Evolutionary conservation across 2,797 vertebrate species (phyloP).

Genomic region (Sciurus vulgaris): DNA sequence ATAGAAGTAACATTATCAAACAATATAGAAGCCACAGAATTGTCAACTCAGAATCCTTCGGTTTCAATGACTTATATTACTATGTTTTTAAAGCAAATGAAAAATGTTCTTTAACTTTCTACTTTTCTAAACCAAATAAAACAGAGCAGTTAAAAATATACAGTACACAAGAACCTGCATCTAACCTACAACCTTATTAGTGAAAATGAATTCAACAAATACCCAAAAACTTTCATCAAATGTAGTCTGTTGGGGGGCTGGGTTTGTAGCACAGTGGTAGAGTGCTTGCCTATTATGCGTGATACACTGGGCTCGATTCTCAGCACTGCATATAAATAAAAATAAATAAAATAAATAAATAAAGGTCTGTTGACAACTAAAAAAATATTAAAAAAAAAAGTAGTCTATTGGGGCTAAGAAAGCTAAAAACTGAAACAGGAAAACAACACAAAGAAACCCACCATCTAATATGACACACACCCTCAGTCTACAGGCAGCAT

Average conservation of each 20-base stretch:
- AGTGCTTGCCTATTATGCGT: too few relatives aligned
- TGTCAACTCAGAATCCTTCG: background rate
- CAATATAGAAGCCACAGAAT: background rate
- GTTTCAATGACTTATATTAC: background rate
- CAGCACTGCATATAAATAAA: too few relatives aligned
- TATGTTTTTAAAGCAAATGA: slow-evolving; percentile 29
- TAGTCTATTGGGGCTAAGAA: background rate
- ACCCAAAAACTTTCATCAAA: slow-evolving; percentile 21
- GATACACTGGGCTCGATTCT: too few relatives aligned
- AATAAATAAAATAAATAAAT: too few relatives aligned
- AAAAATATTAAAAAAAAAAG: too few relatives aligned
- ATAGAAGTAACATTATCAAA: background rate
- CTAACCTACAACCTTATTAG: too few relatives aligned
- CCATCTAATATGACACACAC: background rate
- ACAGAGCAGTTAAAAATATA: background rate
- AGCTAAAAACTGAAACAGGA: background rate
- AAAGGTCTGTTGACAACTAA: too few relatives aligned
- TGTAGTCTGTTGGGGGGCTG: background rate
- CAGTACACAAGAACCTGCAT: background rate
- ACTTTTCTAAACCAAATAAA: slow-evolving; percentile 52
- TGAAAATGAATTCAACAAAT: background rate
- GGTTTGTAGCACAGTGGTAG: too few relatives aligned
- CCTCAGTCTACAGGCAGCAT: background rate
- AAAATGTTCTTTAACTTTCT: slow-evolving; percentile 13
- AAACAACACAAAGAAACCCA: background rate